Conservation (phyloP, 2,113 vertebrate species). For the Leptosomus discolor region DNA sequence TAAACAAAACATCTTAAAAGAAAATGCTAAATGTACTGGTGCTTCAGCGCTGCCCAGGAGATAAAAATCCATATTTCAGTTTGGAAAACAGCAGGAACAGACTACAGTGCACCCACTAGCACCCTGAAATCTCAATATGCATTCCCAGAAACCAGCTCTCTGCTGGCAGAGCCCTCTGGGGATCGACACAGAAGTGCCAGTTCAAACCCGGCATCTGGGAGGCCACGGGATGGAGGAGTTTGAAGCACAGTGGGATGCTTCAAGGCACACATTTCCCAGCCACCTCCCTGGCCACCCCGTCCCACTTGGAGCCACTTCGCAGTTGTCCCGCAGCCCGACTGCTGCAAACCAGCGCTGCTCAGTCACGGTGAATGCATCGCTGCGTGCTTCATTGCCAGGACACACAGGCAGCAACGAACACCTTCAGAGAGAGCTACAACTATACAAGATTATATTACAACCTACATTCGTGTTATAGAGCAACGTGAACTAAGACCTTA, state of each 20-base stretch:
- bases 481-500: accelerated
- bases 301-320: neutral
- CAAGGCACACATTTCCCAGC: accelerated
- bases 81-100: neutral
- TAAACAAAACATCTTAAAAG: neutral
- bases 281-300: accelerated
- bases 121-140: neutral
- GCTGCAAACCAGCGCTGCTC: neutral
- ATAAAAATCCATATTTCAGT: neutral
- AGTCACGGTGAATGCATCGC: accelerated
- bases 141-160: neutral
- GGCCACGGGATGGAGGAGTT: neutral
- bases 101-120: neutral
- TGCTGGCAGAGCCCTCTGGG: neutral
- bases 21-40: neutral
- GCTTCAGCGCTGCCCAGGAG: neutral
- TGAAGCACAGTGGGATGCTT: neutral
- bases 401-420: accelerated
- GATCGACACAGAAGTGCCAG: neutral
- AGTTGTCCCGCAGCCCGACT: accelerated
- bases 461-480: neutral
- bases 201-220: neutral
- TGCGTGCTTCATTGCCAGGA: neutral
- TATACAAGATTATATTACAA: neutral
- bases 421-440: neutral